Evolutionary conservation across 2,888 invertebrate genomes (phyloP), one percentile per base, ranked within the genome.

Genomic region (Amblyjoppa proteus): DNA sequence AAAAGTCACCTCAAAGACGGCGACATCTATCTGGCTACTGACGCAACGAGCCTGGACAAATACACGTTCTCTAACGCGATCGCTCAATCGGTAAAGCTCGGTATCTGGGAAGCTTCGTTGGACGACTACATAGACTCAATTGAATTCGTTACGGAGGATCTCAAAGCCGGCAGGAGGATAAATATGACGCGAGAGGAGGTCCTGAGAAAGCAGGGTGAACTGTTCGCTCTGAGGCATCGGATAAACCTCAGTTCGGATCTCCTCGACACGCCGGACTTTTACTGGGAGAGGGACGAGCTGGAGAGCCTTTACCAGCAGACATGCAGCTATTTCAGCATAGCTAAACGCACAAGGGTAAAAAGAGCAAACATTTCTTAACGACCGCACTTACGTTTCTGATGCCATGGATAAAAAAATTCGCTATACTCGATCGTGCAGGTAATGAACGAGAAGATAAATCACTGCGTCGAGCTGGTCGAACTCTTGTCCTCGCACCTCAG

Each of bases 51-150:
- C 45, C 93, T 98, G 83, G 98, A 99, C 91, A 98, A 98, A 93
- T 99, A 98, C 92, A 97, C 99, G 25, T 98, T 99, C 94, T 99
- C 99, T 4, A 98, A 99, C 95, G 99, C 98, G 0, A 96, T 99
- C 95, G 97, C 98, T 0, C 96, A 98, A 88, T 98, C 98, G 0
- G 99, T 99, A 0, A 98, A 99, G 92, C 95, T 99, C 81, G 98
- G 98, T 0, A 97, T 99, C 83, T 99, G 98, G 98, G 99, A 99
- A 95, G 96, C 97, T 5, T 96, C 97, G 0, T 95, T 99, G 68
- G 97, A 98, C 89, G 95, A 96, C 41, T 97, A 98, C 90, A 97
- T 98, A 16, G 96, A 98, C 61, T 96, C 97, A 0, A 97, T 99
- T 89, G 97, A 98, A 90, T 96, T 95, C 81, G 96, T 99, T 76